Conservation (phyloP, 2,888 invertebrate species). For the Cistogaster globosa region DNA sequence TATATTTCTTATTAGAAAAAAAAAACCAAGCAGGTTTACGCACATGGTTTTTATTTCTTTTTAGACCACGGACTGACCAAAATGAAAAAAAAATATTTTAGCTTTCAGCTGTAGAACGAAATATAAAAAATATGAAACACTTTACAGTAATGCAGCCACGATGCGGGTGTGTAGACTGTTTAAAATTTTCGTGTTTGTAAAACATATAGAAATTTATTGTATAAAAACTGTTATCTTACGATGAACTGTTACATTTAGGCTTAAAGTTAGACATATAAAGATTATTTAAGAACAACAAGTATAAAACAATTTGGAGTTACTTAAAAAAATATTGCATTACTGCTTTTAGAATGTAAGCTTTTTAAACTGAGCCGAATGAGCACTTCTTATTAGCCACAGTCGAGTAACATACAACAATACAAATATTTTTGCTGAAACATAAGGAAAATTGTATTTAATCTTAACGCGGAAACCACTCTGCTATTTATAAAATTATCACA, state of each 20-base stretch:
- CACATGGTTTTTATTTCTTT: conserved; percentile 57
- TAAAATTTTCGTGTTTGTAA: conserved; percentile 5
- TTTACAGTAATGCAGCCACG: conserved; percentile 46
- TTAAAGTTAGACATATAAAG: neutral
- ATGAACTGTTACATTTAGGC: neutral
- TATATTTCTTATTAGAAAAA: neutral
- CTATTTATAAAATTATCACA: too few species aligned
- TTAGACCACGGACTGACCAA: conserved; percentile 8
- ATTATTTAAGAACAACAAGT: neutral
- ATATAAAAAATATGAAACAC: conserved; percentile 34
- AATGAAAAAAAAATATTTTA: conserved; percentile 22
- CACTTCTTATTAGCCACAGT: too few species aligned
- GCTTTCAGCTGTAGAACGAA: conserved; percentile 69
- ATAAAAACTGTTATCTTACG: neutral
- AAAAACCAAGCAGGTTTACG: conserved; percentile 66
- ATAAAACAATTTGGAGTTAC: too few species aligned
- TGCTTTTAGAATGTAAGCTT: too few species aligned
- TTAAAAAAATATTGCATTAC: too few species aligned
- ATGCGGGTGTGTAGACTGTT: conserved; percentile 64
- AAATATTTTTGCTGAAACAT: too few species aligned
- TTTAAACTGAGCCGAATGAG: too few species aligned
- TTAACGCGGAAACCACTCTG: too few species aligned
- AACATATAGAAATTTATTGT: conserved; percentile 15
- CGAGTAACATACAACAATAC: too few species aligned
- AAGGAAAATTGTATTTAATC: too few species aligned